A percentile compares a stretch with the other conserved stretches of the same genome.
These are phyloP conservation scores for Glandiceps talaboti DNA, from an alignment of 53 echinoderm and acorn worm species.

Conservation along the genomic window DNA sequence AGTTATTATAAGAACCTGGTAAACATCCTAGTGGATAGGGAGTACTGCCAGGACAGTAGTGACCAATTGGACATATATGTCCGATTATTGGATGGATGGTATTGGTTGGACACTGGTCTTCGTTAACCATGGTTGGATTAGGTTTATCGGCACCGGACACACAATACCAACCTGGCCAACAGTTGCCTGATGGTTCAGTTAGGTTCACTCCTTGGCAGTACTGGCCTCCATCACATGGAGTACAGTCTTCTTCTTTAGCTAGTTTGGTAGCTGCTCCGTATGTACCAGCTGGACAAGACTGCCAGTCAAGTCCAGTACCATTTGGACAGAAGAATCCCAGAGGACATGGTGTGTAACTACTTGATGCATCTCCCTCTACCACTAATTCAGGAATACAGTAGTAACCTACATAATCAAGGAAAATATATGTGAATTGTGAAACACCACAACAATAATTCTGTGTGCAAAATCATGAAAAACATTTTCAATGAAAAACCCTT, in stretches of 20 bases:
- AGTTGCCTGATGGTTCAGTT: conserved; percentile 53
- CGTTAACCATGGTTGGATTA: conserved; percentile 60
- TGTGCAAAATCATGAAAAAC: too few species aligned
- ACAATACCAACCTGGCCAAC: conserved; percentile 66
- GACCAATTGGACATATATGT: conserved; percentile 73
- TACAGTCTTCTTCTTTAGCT: conserved; percentile 59
- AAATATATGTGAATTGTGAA: too few species aligned
- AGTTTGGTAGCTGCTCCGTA: conserved; percentile 58
- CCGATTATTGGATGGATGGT: conserved; percentile 94
- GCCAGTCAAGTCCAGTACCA: conserved; percentile 91
- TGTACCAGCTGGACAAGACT: conserved; percentile 89
- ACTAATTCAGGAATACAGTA: conserved; percentile 88
- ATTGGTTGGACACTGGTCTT: conserved; percentile 77
- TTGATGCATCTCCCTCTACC: conserved; percentile 45
- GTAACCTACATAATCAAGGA: conserved; percentile 55
- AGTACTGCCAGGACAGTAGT: conserved; percentile 57
- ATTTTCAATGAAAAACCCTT: too few species aligned
- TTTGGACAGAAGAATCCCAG: conserved; percentile 94
- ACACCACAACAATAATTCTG: too few species aligned
- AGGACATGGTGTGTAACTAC: conserved; percentile 56
- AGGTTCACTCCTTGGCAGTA: conserved; percentile 84
- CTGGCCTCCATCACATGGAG: conserved; percentile 78
- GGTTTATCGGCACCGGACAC: conserved; percentile 65
- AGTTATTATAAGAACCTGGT: conserved; percentile 77
- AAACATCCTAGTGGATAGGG: conserved; percentile 74